Evolutionary conservation across 2,797 vertebrate species (phyloP), one percentile per base, ranked within the genome.

Genomic region (Cirrhinus molitorella): DNA sequence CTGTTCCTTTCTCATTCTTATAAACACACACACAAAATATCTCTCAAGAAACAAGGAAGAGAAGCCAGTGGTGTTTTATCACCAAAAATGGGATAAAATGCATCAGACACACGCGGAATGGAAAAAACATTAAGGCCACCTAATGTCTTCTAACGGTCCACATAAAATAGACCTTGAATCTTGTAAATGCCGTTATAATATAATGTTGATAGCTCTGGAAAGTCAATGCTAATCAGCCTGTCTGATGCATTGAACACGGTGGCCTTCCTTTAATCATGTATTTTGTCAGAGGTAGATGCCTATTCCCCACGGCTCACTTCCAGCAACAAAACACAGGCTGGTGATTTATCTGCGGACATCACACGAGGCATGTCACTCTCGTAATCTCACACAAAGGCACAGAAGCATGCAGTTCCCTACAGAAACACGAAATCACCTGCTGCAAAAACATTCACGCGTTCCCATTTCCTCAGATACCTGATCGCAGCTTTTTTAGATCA

Each of bases 321-420:
- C 80, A 83, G 73, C 87, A 66, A 89, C 75, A 89, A 75, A 87
- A 79, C 81, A 78, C 25, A 31, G 67, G 31, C 59, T 77, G 77
- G 61, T 85, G 86, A 88, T 88, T 83, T 88, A 89, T 89, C 85
- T 85, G 75, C 63, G 23, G 47, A 53, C 63, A 59, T 90, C 66
- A 82, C 63, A 83, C n/a, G n/a, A 83, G 72, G 21, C 85, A 86
- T 53, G 79, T 79, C 70, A 37, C 66, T 78, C 68, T 76, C 43
- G 40, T 88, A 75, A 87, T 87, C 83, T 85, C 68, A 66, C 53
- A 61, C 45, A 59, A 78, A 70, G 11, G 78, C 63, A 87, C 43
- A 28, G 72, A 83, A 78, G 81, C 73, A 84, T 85, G 65, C 67
- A 81, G 51, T 80, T 71, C 59, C 81, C 59, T 40, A 84, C 74